Percentiles rank a stretch among this genome's conserved stretches.
These are phyloP conservation scores for Alviniconcha marisindica DNA, from an alignment of 1,140 invertebrate species.

Conservation along the genomic window DNA sequence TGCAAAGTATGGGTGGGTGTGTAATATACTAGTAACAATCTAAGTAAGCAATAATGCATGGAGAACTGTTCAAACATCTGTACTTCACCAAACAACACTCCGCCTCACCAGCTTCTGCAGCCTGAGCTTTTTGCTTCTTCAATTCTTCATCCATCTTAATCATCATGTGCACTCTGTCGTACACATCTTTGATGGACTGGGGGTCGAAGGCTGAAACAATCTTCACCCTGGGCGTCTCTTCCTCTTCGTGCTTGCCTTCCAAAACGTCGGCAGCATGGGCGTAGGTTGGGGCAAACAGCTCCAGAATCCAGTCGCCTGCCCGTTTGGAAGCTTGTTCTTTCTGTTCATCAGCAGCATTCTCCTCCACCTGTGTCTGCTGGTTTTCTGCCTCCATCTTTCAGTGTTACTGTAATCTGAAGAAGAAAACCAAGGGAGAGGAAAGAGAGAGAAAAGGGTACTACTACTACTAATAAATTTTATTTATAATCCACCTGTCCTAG, in stretches of 20 bases:
- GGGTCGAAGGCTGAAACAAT: constrained; percentile 52
- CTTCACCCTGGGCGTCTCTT: constrained; percentile 46
- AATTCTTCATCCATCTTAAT: constrained; percentile 53
- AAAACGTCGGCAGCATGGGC: constrained; percentile 45
- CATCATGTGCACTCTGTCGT: constrained; percentile 54
- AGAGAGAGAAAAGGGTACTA: too few species aligned
- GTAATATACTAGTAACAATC: too few species aligned
- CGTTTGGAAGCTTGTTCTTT: neutral
- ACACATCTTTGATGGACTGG: constrained; percentile 52
- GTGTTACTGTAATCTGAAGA: too few species aligned
- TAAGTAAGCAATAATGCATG: too few species aligned
- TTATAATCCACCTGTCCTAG: neutral
- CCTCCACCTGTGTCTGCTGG: neutral
- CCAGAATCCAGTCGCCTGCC: constrained; percentile 55
- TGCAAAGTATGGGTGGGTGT: neutral
- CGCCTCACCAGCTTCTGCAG: neutral
- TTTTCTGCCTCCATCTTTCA: neutral
- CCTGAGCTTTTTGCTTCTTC: constrained; percentile 38
- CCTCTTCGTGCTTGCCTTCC: constrained; percentile 46
- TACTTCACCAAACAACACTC: too few species aligned
- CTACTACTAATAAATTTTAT: neutral
- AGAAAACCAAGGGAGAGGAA: too few species aligned
- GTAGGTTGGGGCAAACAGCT: constrained; percentile 53
- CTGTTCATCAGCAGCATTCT: neutral
- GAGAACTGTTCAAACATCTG: too few species aligned